Evolutionary conservation across 2,113 vertebrate species (phyloP), one percentile per base, ranked within the genome.

Genomic region (Sardina pilchardus): DNA sequence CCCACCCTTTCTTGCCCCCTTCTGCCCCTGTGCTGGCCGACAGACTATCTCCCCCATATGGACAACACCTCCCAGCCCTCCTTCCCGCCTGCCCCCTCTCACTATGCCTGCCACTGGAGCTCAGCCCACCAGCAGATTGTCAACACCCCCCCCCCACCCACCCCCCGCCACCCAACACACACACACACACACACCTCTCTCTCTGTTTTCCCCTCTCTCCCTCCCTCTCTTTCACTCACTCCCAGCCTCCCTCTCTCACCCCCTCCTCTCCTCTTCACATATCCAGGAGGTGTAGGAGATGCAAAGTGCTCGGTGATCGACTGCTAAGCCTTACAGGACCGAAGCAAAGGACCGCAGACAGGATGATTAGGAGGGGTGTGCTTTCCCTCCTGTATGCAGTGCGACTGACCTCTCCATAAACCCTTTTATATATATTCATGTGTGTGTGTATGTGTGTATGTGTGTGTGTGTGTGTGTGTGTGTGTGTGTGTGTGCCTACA

Each of bases 241-340:
- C 42, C 2, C 17, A 47, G 14, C 14, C 82, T 81, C 50, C 16
- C 47, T 83, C 39, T 45, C 6, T 21, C 56, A 30, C 9, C 30
- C 30, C 44, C 53, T 26, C 16, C 36, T 21, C 17, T 53, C 75
- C 63, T 45, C 48, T 17, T n/a, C 47, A 24, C 34, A 39, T 48
- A 39, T 47, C 12, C 83, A 53, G 48, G 48, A 50, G 48, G 14
- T 83, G 44, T 82, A 36, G 48, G 48, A 53, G 14, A 53, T 83
- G 44, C 83, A 39, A 9, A 53, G 48, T 85, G 82, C 83, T 89
- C 85, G 53, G 85, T 88, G 85, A 7, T 6, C 83, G 86, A 83
- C 83, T 82, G 87, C 88, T 86, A 90, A 71, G 86, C 88, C 87
- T 83, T 87, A 42, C 82, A 87, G 87, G 56, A n/a, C 42, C 82